Evolutionary conservation across 1,140 invertebrate genomes (phyloP), one percentile per base, ranked within the genome.

Genomic region (Thrips palmi): DNA sequence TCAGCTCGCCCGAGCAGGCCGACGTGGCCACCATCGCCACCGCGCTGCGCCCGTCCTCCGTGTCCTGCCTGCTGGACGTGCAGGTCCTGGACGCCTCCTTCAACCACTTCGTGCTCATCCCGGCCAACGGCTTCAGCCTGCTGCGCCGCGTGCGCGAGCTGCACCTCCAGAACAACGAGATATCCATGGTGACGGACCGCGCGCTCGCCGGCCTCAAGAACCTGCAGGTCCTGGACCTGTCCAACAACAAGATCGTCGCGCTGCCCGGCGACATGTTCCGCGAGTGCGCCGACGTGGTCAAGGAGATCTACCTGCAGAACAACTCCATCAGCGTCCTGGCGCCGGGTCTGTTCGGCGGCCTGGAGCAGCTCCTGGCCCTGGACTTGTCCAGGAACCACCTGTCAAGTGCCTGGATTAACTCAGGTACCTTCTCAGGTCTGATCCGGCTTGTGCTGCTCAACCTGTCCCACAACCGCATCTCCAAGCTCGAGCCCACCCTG

Each of bases 371-470:
- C 39, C 68, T 84, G 47, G 70, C 80, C 1, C 58, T 96, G 31
- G 84, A 94, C 56, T 61, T 93, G 47, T 87, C 84, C 14, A 70
- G 71, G 47, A 96, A 96, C 62, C 69, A 77, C 52, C 62, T 96
- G 19, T 80, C 79, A 17, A 81, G 74, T 49, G 71, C 69, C 7
- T 89, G 76, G 83, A 75, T 85, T 11, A 78, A 77, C 49, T 64
- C 69, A 4, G 74, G 72, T 33, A 86, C 82, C 14, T 89, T 93
- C 49, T 70, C 74, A 10, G 86, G 86, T 3, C 65, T 92, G 12
- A 87, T 85, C 44, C 71, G 84, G 18, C 64, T 93, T 40, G 80
- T 89, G 1, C 59, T 87, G 3, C 59, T 93, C 15, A 83, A 89
- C 56, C 57, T 93, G 18, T 83, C 83, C 1, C 69, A 83, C 52